Conservation (phyloP, 2,797 vertebrate species). For the Syndactyla subalaris region DNA sequence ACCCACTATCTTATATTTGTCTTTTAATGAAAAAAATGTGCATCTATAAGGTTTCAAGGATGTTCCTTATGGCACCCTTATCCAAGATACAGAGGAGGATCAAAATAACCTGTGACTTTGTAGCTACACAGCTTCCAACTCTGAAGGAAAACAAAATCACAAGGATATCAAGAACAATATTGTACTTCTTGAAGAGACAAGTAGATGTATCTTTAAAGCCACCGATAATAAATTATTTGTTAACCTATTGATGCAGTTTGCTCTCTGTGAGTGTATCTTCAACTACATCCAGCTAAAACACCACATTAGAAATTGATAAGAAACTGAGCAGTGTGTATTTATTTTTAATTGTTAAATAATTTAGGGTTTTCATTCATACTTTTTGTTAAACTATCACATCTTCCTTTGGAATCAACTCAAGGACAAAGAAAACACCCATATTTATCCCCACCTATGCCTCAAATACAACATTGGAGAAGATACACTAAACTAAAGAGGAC, state of each 20-base stretch:
- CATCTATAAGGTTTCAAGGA: background rate
- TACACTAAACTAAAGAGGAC: background rate
- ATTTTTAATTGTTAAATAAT: background rate
- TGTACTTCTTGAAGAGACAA: background rate
- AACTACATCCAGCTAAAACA: background rate
- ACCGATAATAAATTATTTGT: background rate
- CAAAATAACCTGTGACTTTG: background rate
- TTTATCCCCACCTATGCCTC: background rate
- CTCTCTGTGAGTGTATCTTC: background rate
- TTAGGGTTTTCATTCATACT: background rate
- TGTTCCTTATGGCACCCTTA: background rate
- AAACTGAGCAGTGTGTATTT: background rate
- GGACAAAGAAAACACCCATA: background rate
- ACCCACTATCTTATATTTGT: background rate
- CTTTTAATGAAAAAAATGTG: background rate
- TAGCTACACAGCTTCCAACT: background rate
- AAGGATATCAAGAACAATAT: background rate
- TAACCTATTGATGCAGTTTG: background rate
- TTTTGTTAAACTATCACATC: background rate
- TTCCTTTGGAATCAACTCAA: background rate
- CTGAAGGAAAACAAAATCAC: background rate
- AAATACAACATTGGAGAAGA: background rate
- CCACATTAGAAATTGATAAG: background rate
- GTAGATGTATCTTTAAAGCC: background rate
- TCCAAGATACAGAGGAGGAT: background rate